A percentile compares a stretch with the other conserved stretches of the same genome.
Conservation (phyloP, 2,113 vertebrate species). For the Alethe castanea region DNA sequence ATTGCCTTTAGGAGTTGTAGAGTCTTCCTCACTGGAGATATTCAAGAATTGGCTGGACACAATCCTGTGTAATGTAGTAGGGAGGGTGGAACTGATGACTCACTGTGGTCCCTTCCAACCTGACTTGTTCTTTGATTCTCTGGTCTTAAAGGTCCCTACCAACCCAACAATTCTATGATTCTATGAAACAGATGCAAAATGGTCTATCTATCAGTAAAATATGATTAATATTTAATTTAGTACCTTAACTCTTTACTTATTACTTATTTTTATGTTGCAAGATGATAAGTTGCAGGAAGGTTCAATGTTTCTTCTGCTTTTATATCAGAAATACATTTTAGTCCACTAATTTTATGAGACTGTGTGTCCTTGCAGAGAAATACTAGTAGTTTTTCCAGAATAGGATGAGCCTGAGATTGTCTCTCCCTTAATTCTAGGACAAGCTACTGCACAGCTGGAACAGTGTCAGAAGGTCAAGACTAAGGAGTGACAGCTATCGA, state of each 20-base stretch:
- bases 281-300: background rate
- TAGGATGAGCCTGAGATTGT: background rate
- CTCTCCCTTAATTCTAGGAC: background rate
- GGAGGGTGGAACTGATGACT: background rate
- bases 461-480: constrained; percentile 20
- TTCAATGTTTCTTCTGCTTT: background rate
- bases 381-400: background rate
- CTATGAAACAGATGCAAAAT: background rate
- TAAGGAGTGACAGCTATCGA: background rate
- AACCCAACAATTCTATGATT: background rate
- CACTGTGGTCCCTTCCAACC: background rate
- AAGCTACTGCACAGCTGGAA: constrained; percentile 41
- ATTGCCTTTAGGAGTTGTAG: background rate
- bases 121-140: background rate
- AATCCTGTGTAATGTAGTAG: background rate
- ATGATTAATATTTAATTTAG: background rate
- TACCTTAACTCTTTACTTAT: background rate
- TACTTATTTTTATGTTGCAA: background rate
- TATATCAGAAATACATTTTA: background rate
- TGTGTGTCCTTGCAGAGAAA: background rate
- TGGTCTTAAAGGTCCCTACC: background rate
- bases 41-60: background rate
- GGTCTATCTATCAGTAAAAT: background rate
- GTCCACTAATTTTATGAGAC: background rate
- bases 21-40: background rate